Conservation (phyloP, 2,888 invertebrate genomes). For the Drosophila tanythrix region DNA sequence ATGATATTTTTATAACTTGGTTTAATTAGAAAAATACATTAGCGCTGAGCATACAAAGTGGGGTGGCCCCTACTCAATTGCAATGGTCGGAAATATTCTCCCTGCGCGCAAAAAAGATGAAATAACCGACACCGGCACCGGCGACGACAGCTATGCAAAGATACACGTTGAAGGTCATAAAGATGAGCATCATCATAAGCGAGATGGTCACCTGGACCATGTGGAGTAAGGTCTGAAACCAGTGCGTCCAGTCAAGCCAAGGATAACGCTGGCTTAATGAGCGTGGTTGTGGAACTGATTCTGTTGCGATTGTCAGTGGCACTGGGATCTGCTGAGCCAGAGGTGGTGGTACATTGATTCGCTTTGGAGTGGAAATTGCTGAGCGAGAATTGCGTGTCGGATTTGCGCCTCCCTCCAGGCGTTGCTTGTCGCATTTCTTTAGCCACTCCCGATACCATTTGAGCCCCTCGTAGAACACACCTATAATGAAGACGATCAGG, state of each 20-base stretch:
- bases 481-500: conserved; percentile 54
- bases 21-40: conserved; percentile 80
- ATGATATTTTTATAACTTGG: conserved; percentile 65
- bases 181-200: conserved; percentile 96
- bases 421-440: conserved; percentile 3
- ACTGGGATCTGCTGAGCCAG: not conserved
- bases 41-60: conserved; percentile 39
- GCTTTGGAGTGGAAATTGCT: not conserved
- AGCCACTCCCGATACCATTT: conserved; percentile 62
- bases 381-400: not conserved
- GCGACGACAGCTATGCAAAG: conserved; percentile 93
- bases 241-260: conserved; percentile 85
- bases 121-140: conserved; percentile 96
- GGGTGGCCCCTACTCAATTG: conserved; percentile 45
- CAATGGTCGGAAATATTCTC: conserved; percentile 57
- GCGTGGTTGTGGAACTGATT: not conserved
- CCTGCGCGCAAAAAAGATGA: conserved; percentile 89
- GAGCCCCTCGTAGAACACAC: conserved; percentile 57
- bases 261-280: not conserved
- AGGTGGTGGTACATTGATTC: not conserved
- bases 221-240: conserved; percentile 93
- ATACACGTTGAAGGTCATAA: conserved; percentile 98
- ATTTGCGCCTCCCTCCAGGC: conserved; percentile 43
- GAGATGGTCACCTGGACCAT: conserved; percentile 94
- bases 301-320: not conserved